Evolutionary conservation across 2,113 vertebrate species (phyloP), one percentile per base, ranked within the genome.

Genomic region (Illadopsis cleaveri): DNA sequence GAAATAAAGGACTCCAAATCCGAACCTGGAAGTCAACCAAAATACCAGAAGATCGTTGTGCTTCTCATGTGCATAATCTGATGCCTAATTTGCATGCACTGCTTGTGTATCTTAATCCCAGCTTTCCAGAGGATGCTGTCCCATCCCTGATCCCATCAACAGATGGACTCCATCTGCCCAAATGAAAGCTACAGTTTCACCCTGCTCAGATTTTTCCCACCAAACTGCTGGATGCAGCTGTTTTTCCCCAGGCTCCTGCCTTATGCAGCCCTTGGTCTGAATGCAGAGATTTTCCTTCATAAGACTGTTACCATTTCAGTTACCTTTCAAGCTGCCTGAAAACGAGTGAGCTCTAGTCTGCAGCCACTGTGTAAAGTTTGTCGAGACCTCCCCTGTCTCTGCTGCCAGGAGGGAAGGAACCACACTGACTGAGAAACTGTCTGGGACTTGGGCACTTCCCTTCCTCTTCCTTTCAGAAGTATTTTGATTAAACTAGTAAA

Each of bases 1-100:
- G 62, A 94, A 86, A 93, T 77, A 94, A 86, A 96, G 64, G 68
- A 28, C 87, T 95, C 56, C 94, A 96, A 93, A 96, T 90, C 79
- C 12, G 0, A 92, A 60, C 56, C 72, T 97, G 95, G 90, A 96
- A 95, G 75, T 35, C 76, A 90, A 86, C 76, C 94, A 94, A 95
- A 78, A 96, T 77, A 58, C 87, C 90, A 93, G 89, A 78, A 83
- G 68, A 95, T 45, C 1, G 1, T 86, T 6, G 11, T 70, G 48
- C 56, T 92, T 95, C 45, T 28, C 56, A 61, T 92, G 71, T 91
- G 50, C 91, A 80, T 95, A 93, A 96, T 77, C 90, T 83, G 88
- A 92, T 64, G 82, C 90, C 90, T 92, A 96, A 97, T 95, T 96
- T 92, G 85, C 89, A 82, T 77, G 84, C 75, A 91, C 31, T 0